Conservation (phyloP, 2,888 invertebrate species). For the Stramonita haemastoma region DNA sequence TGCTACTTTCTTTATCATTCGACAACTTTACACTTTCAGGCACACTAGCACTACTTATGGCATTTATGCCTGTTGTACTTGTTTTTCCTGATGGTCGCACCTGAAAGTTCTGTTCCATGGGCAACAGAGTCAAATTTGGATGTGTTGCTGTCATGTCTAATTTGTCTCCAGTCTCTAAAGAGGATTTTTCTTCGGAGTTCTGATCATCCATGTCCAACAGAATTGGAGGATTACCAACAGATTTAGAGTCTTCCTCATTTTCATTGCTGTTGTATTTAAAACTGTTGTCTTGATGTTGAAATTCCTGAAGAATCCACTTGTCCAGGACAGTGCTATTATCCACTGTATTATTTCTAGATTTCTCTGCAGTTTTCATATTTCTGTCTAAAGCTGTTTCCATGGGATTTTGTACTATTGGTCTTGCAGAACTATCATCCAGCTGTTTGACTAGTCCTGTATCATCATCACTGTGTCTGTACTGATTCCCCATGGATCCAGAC, state of each 20-base stretch:
- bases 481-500: neutral
- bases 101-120: neutral
- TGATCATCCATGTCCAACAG: neutral
- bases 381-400: neutral
- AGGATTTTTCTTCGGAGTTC: neutral
- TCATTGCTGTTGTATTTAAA: neutral
- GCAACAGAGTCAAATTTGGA: neutral
- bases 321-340: neutral
- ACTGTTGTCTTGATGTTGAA: neutral
- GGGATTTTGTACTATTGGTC: neutral
- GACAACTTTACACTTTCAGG: neutral
- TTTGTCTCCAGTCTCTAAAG: neutral
- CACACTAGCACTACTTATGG: neutral
- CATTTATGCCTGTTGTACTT: neutral
- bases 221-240: conserved; percentile 9
- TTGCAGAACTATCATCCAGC: neutral
- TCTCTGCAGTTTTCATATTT: neutral
- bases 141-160: neutral
- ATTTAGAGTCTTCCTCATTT: neutral
- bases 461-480: neutral
- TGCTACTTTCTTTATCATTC: neutral
- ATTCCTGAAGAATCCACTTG: neutral
- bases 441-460: no score
- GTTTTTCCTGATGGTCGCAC: neutral
- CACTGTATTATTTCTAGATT: neutral